These are phyloP conservation scores for Augiades crinisus DNA, from an alignment of 2,888 invertebrate genomes.

Conservation along the genomic window DNA sequence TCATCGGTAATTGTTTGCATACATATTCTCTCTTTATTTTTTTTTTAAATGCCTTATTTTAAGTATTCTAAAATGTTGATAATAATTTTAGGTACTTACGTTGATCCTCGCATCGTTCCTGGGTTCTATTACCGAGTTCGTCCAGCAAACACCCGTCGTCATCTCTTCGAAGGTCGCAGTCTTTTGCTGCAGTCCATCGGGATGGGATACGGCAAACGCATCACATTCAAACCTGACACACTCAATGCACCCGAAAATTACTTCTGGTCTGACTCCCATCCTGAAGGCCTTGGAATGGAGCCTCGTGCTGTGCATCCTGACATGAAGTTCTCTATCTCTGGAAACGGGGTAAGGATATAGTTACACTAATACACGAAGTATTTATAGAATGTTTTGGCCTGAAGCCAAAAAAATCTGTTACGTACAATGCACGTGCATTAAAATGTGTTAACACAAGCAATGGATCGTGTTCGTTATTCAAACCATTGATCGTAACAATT, in stretches of 20 bases:
- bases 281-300: slow-evolving; percentile 86
- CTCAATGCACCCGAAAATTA: slow-evolving; percentile 83
- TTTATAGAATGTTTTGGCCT: too few species aligned
- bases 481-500: background rate
- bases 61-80: background rate
- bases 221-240: slow-evolving; percentile 86
- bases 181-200: slow-evolving; percentile 84
- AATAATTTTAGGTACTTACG: slow-evolving; percentile 82
- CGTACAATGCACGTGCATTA: background rate
- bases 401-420: too few species aligned
- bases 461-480: slow-evolving; percentile 15
- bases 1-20: slow-evolving; percentile 79
- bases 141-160: slow-evolving; percentile 83
- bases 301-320: slow-evolving; percentile 84
- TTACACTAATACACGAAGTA: background rate
- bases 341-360: slow-evolving; percentile 74
- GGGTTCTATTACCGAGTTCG: slow-evolving; percentile 88
- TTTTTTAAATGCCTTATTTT: slow-evolving; percentile 18
- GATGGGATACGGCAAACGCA: slow-evolving; percentile 88
- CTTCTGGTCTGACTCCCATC: slow-evolving; percentile 90
- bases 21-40: background rate
- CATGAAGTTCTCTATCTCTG: slow-evolving; percentile 83
- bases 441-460: slow-evolving; percentile 8
- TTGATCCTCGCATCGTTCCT: slow-evolving; percentile 86
- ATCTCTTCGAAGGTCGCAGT: slow-evolving; percentile 84